Evolutionary conservation across 2,113 vertebrate genomes (phyloP), one percentile per base, ranked within the genome.

Genomic region (Marmota flaviventris): DNA sequence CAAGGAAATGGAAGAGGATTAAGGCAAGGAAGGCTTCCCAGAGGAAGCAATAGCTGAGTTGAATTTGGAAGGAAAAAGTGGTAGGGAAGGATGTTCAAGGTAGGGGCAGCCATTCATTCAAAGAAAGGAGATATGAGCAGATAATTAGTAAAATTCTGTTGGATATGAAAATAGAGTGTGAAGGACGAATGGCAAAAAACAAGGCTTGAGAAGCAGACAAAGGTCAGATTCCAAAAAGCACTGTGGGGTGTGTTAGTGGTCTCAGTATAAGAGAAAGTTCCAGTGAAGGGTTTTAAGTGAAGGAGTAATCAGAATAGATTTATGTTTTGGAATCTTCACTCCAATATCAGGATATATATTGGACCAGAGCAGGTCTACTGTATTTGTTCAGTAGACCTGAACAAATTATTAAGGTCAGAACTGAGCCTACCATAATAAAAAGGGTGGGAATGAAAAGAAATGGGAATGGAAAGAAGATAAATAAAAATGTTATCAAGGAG

Each of bases 1-100:
- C 34, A 89, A 56, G 48, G 45, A 96, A 92, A 89, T 22, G 25
- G 20, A 20, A 86, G 29, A 93, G 58, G 11, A 39, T 34, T 69
- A 82, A 85, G 24, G 56, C 45, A 95, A 53, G n/a, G 42, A 90
- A 58, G 32, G 17, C 58, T 73, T 79, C 67, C 39, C 42, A 51
- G 56, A 63, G 51, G 10, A 70, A 82, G 24, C 3, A 70, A 56
- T 9, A 86, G 45, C 2, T 56, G 37, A 56, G 69, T 22, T 95
- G 11, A 72, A 91, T 85, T 95, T 91, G n/a, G 76, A 76, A 65
- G 32, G 63, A 48, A 96, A 89, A 63, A 39, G 8, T 69, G 85
- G 20, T 61, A 39, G 42, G 37, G 22, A 61, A 89, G 39, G 37
- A 72, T 56, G 37, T 65, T 58, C 14, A 95, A 86, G 42, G 42